Percentiles rank a stretch among this genome's conserved stretches.
These are phyloP conservation scores for Tiliqua scincoides DNA, from an alignment of 2,113 vertebrate genomes.

Conservation along the genomic window DNA sequence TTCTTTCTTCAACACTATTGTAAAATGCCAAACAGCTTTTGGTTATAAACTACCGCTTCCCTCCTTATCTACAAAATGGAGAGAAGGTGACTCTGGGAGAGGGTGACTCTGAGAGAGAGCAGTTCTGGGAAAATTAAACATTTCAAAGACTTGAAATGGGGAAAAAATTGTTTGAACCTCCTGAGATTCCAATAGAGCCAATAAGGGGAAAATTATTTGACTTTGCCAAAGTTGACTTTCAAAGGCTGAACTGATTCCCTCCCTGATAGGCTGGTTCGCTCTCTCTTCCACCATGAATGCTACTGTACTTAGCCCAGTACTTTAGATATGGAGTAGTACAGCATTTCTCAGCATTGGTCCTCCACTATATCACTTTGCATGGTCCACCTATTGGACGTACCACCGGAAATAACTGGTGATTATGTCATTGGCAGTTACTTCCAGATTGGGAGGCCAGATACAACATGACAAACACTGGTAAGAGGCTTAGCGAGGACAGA, in stretches of 20 bases:
- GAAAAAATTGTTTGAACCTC: background rate
- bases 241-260: background rate
- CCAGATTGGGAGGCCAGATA: too few species aligned
- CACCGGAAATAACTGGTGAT: too few species aligned
- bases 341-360: too few species aligned
- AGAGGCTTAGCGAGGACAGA: too few species aligned
- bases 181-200: background rate
- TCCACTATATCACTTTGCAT: too few species aligned
- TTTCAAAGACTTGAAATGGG: background rate
- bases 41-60: background rate
- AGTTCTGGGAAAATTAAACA: background rate
- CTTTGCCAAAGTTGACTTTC: background rate
- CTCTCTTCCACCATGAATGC: background rate
- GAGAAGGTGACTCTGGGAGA: background rate
- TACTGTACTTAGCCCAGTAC: background rate
- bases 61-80: background rate
- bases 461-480: too few species aligned
- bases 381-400: too few species aligned
- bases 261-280: background rate
- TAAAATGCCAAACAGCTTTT: background rate
- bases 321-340: too few species aligned
- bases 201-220: background rate
- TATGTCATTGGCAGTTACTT: too few species aligned
- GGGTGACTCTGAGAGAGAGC: too few species aligned
- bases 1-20: background rate